Conservation (phyloP, 2,113 vertebrate genomes). For the Epinephelus cyanopodus region DNA sequence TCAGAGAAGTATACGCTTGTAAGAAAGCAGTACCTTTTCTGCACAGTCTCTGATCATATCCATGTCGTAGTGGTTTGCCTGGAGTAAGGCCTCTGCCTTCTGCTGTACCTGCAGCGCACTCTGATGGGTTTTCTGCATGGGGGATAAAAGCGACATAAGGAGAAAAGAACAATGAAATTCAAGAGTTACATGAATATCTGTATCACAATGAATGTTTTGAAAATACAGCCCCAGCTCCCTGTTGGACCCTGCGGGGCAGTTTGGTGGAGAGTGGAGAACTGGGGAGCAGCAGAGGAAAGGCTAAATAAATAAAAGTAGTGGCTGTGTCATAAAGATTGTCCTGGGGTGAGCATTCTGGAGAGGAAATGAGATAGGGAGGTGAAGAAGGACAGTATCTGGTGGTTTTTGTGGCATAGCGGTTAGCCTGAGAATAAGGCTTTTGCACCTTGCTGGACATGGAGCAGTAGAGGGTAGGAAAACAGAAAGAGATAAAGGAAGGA, state of each 20-base stretch:
- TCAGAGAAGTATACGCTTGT: background rate
- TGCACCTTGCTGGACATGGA: conserved; percentile 14
- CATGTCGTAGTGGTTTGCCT: conserved; percentile 97
- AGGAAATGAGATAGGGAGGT: conserved; percentile 34
- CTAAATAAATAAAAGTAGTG: conserved; percentile 36
- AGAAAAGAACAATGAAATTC: conserved; percentile 26
- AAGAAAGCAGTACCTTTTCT: conserved; percentile 85
- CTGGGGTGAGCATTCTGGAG: conserved; percentile 5
- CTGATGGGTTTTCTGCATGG: conserved; percentile 95
- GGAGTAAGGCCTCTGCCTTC: conserved; percentile 96
- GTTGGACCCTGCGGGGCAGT: conserved; percentile 25
- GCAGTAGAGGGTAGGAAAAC: background rate
- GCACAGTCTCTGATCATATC: conserved; percentile 99
- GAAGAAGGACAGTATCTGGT: conserved; percentile 10
- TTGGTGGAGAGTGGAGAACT: background rate
- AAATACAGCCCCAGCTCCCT: conserved; percentile 13
- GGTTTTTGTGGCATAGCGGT: conserved; percentile 20
- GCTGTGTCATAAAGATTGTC: conserved; percentile 27
- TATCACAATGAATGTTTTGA: conserved; percentile 32
- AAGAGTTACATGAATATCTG: conserved; percentile 16
- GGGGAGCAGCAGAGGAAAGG: conserved; percentile 2
- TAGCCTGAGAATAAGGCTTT: conserved; percentile 16
- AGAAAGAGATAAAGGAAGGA: conserved; percentile 21
- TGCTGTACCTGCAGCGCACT: conserved; percentile 99
- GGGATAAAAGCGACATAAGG: conserved; percentile 9